Percentiles rank a stretch among this genome's conserved stretches.
These are phyloP conservation scores for Sabellastarte sp. DNA, from an alignment of 2,888 invertebrate genomes.

Conservation along the genomic window DNA sequence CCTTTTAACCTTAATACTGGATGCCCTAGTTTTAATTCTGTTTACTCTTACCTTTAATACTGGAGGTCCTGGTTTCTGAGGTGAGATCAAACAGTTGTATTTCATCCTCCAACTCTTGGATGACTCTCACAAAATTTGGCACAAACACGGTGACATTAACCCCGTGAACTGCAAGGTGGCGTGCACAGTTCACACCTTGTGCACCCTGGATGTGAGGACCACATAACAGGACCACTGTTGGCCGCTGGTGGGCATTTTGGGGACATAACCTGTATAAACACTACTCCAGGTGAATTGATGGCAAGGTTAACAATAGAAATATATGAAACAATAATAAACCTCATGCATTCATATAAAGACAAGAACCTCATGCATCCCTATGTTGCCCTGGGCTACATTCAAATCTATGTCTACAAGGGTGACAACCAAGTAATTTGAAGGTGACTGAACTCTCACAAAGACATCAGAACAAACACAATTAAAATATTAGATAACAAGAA, in stretches of 20 bases:
- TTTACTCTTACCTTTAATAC: not conserved
- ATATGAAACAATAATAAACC: too few species aligned
- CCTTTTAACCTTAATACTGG: too few species aligned
- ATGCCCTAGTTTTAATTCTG: too few species aligned
- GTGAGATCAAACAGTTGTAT: conserved; percentile 68
- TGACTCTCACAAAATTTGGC: conserved; percentile 47
- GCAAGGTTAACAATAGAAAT: too few species aligned
- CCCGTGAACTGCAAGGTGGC: conserved; percentile 81
- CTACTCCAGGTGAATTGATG: not conserved
- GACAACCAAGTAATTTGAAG: too few species aligned
- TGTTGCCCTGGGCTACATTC: too few species aligned
- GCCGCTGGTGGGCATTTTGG: conserved; percentile 81
- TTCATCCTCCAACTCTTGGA: conserved; percentile 65
- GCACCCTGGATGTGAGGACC: conserved; percentile 69
- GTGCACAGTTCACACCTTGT: conserved; percentile 70
- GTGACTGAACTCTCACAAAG: too few species aligned
- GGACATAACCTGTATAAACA: not conserved
- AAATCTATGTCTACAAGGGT: too few species aligned
- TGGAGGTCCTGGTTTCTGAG: conserved; percentile 43
- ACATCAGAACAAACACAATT: too few species aligned
- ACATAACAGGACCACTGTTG: conserved; percentile 75
- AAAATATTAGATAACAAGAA: too few species aligned
- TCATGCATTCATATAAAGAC: too few species aligned
- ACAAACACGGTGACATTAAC: conserved; percentile 70
- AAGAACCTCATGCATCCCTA: too few species aligned